Percentiles rank a stretch among this genome's conserved stretches.
phyloP scores from a whole-genome alignment of 2,797 vertebrate species.

The Tapirus indicus region DNA sequence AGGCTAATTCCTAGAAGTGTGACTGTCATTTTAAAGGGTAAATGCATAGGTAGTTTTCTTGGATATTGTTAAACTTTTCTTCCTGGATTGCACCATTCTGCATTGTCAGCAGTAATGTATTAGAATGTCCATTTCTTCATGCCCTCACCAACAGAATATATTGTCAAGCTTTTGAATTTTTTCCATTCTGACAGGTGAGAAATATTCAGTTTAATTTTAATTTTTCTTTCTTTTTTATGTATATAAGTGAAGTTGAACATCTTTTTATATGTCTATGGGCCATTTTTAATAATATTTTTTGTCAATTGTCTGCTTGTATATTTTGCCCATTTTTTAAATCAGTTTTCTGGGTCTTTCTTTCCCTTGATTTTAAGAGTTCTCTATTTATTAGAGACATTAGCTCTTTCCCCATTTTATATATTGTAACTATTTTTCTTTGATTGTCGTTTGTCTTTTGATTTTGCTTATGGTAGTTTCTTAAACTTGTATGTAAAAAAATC shows the following conservation, averaged over 20 bases:
- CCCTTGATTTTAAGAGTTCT: constrained; percentile 7
- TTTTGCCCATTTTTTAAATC: not conserved
- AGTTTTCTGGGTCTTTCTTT: not conserved
- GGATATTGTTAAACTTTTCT: not conserved
- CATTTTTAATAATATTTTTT: not conserved
- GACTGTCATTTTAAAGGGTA: not conserved
- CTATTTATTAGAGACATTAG: not conserved
- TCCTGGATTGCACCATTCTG: not conserved
- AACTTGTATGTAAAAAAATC: not conserved
- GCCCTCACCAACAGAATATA: not conserved
- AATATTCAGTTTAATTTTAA: not conserved
- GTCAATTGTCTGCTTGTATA: not conserved
- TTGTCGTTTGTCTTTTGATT: constrained; percentile 16
- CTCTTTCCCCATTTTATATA: not conserved
- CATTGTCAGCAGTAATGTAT: not conserved
- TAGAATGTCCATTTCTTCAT: not conserved
- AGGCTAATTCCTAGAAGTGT: not conserved
- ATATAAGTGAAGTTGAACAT: not conserved
- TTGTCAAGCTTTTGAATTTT: not conserved
- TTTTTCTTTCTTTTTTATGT: not conserved
- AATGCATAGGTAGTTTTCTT: not conserved
- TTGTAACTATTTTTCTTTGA: not conserved
- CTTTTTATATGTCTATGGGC: not conserved
- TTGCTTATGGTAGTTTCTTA: constrained; percentile 10
- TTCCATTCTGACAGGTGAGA: not conserved